Evolutionary conservation across 2,888 invertebrate species (phyloP).

Genomic region (Trimorus sp.): DNA sequence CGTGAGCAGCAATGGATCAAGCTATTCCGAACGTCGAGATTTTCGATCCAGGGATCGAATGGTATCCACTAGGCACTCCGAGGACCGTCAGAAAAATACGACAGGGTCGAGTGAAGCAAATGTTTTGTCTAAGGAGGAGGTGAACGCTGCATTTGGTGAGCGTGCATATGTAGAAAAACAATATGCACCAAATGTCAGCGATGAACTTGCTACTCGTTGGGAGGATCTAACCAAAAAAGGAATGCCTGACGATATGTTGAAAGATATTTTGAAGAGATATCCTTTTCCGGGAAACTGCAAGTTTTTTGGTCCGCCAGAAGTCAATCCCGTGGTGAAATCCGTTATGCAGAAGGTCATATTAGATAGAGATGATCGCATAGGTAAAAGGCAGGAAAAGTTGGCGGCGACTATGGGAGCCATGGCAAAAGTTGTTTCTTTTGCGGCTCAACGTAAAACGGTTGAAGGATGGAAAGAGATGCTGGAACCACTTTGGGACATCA

Average conservation of each 20-base stretch:
- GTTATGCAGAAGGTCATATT: background rate
- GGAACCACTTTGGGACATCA: slow-evolving; percentile 9
- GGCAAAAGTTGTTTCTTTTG: background rate
- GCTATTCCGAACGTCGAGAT: too few species aligned
- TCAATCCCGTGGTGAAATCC: background rate
- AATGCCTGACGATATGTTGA: background rate
- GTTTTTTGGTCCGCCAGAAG: background rate
- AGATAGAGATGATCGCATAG: background rate
- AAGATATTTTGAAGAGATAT: background rate
- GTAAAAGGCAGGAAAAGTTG: background rate
- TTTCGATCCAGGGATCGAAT: too few species aligned
- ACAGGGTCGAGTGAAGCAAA: too few species aligned
- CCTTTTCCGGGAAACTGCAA: background rate
- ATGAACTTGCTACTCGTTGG: background rate
- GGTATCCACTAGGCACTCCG: too few species aligned
- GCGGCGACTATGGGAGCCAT: background rate
- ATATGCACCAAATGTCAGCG: background rate
- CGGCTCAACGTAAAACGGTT: too few species aligned
- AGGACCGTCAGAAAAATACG: too few species aligned
- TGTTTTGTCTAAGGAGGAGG: too few species aligned
- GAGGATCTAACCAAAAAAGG: background rate
- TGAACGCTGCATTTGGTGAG: background rate
- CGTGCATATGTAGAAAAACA: background rate
- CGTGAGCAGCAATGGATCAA: too few species aligned
- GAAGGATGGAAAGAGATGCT: background rate